phyloP scores from a whole-genome alignment of 2,888 invertebrate species.

The Hecatera dysodea region DNA sequence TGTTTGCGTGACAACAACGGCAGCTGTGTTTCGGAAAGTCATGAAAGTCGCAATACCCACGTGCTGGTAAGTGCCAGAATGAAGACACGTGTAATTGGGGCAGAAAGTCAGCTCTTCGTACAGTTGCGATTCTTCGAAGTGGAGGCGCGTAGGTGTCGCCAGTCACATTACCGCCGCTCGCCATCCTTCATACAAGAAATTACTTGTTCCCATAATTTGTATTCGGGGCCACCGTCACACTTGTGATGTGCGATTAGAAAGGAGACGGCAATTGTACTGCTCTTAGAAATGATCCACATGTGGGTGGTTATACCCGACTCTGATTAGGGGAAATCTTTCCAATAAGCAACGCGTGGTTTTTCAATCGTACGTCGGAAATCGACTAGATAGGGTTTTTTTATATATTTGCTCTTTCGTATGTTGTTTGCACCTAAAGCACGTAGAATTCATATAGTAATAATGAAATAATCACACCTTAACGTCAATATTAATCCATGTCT shows the following conservation, averaged over 20 bases:
- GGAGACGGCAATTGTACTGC: constrained; percentile 86
- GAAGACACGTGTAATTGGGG: constrained; percentile 79
- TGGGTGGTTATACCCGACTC: constrained; percentile 79
- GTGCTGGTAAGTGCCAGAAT: constrained; percentile 52
- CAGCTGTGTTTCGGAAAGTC: constrained; percentile 29
- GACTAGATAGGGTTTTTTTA: not conserved
- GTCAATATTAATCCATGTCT: not conserved
- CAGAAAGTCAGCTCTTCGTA: constrained; percentile 81
- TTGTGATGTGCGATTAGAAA: constrained; percentile 88
- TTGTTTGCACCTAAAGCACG: not conserved
- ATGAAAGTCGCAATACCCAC: constrained; percentile 62
- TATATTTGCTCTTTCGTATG: constrained; percentile 6
- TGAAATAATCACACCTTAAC: too few relatives aligned
- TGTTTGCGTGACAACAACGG: constrained; percentile 1
- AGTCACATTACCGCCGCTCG: constrained; percentile 79
- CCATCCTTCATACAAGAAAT: constrained; percentile 88
- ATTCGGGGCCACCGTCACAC: constrained; percentile 89
- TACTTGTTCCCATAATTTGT: constrained; percentile 89
- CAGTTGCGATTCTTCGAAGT: constrained; percentile 88
- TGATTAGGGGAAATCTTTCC: constrained; percentile 71
- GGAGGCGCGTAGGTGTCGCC: constrained; percentile 84
- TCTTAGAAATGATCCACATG: constrained; percentile 79
- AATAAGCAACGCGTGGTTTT: constrained; percentile 50
- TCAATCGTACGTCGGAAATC: constrained; percentile 42
- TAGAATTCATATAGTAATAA: not conserved